Conservation (phyloP, 1,140 invertebrate species). For the Hesperophylax magnus region DNA sequence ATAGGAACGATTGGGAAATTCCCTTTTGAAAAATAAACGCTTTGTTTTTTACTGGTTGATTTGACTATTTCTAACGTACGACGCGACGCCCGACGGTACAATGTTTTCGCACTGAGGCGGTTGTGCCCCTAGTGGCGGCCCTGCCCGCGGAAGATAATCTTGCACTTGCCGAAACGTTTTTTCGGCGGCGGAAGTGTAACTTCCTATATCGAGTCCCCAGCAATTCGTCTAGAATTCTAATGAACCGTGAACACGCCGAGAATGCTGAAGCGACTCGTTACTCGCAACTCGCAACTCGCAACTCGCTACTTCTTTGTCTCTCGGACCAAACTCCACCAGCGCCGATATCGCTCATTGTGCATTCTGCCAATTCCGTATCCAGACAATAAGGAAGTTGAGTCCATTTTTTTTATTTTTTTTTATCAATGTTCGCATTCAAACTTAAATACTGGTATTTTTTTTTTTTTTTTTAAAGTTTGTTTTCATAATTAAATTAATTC, state of each 20-base stretch:
- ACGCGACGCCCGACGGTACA: no score
- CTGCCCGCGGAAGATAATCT: conserved; percentile 16
- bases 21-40: no score
- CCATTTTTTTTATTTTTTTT: no score
- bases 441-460: no score
- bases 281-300: neutral
- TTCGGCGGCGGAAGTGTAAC: conserved; percentile 52
- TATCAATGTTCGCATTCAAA: no score
- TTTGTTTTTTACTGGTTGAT: no score
- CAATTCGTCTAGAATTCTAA: conserved; percentile 49
- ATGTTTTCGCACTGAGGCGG: neutral
- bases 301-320: conserved; percentile 12
- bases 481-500: no score
- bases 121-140: no score
- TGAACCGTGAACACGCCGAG: conserved; percentile 19
- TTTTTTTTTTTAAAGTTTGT: no score
- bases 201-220: conserved; percentile 49
- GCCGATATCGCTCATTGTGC: conserved; percentile 17
- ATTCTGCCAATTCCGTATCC: conserved; percentile 32
- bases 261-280: conserved; percentile 24
- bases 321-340: neutral
- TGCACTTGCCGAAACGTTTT: conserved; percentile 35
- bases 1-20: no score
- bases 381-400: no score
- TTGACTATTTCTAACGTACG: no score